Conservation (phyloP, 2,113 vertebrate genomes). For the Anhinga rufa region DNA sequence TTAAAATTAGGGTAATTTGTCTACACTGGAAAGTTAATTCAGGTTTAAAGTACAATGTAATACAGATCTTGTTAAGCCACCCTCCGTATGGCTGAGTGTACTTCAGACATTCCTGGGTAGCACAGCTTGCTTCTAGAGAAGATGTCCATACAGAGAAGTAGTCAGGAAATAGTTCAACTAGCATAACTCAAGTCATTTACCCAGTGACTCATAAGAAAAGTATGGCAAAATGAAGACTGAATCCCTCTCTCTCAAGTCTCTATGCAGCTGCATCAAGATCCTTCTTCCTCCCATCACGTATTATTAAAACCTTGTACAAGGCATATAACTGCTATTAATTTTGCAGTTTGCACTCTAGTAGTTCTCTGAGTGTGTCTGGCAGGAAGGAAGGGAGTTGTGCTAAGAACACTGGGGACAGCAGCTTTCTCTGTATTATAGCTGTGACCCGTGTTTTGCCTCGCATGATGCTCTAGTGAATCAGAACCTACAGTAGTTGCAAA, state of each 20-base stretch:
- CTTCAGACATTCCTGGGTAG: not conserved
- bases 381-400: not conserved
- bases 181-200: not conserved
- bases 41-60: not conserved
- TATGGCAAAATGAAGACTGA: not conserved
- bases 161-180: not conserved
- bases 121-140: not conserved
- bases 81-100: not conserved
- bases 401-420: not conserved
- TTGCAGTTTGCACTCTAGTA: not conserved
- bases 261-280: not conserved
- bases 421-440: not conserved
- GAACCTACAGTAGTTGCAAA: not conserved
- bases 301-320: not conserved
- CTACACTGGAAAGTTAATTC: not conserved
- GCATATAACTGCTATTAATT: not conserved
- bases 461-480: not conserved
- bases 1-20: not conserved
- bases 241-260: not conserved
- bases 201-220: not conserved
- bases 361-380: not conserved
- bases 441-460: not conserved
- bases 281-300: not conserved
- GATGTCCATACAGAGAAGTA: not conserved
- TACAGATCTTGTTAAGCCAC: not conserved